Evolutionary conservation across 2,888 invertebrate species (phyloP), one percentile per base, ranked within the genome.

Genomic region (Lepidochrysops patricia): DNA sequence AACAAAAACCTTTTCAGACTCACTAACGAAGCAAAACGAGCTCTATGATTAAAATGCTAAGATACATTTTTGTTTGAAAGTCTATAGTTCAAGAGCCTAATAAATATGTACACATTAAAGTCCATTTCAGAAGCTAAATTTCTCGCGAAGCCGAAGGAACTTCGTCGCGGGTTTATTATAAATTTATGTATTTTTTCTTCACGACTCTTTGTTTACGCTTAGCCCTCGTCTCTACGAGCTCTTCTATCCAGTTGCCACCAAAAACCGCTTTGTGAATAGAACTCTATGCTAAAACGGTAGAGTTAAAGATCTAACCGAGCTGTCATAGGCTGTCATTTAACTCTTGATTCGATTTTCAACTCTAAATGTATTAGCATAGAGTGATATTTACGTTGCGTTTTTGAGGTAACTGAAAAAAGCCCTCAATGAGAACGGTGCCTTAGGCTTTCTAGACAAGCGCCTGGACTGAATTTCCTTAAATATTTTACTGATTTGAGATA

Each of bases 71-170:
- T 4, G 15, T 32, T 32, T 19, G 15, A 4, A 15, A 32, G 9
- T 23, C 9, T 19, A 19, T 29, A 32, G 32, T 54, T 32, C 19
- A 54, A 54, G 54, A 54, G 54, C 54, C 54, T 54, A 54, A 54
- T 54, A 54, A 54, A 54, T 54, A 54, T 54, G 54, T 54, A 54
- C 32, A 54, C 32, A 32, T 54, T 54, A 29, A 54, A 54, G 32
- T 54, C 54, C 54, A 29, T 15, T 54, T 54, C 29, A 32, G 29
- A 29, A 23, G 29, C 27, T 32, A 54, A 29, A 29, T 54, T 54
- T 54, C 29, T 54, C 19, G 32, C 29, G 12, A 12, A 54, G 54
- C 15, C 54, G 25, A 50, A 13, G n/a, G 23, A 43, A 50, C 26
- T 26, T 12, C 54, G 19, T 54, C 54, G 29, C 9, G 15, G 12